A percentile compares a stretch with the other conserved stretches of the same genome.
Conservation (phyloP, 1,140 invertebrate genomes). For the Bombyx mandarina region DNA sequence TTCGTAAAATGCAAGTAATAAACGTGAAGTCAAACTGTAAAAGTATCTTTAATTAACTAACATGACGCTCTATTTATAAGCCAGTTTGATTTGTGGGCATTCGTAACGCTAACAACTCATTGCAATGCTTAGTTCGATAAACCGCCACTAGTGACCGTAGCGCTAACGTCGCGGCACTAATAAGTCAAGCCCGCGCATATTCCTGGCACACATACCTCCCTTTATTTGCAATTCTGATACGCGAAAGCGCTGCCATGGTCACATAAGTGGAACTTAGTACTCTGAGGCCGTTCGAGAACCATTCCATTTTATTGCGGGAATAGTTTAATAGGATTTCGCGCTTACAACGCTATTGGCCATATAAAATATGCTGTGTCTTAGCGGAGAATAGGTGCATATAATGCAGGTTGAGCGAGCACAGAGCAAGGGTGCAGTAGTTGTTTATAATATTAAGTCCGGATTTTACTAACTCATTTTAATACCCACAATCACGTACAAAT, state of each 20-base stretch:
- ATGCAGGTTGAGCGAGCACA: too few relatives aligned
- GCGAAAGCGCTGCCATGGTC: conserved; percentile 52
- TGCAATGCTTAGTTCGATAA: conserved; percentile 12
- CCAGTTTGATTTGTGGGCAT: too few relatives aligned
- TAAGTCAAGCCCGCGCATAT: conserved; percentile 31
- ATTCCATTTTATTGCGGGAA: conserved; percentile 53
- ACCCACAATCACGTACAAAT: too few relatives aligned
- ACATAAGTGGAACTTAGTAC: conserved; percentile 48
- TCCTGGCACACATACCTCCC: conserved; percentile 44
- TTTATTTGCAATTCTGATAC: conserved; percentile 64
- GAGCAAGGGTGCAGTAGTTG: too few relatives aligned
- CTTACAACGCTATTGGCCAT: conserved; percentile 48
- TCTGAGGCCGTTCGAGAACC: conserved; percentile 15
- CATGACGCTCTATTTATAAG: too few relatives aligned
- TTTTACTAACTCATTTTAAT: too few relatives aligned
- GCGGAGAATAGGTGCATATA: too few relatives aligned
- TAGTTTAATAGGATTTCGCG: conserved; percentile 50
- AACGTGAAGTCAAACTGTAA: too few relatives aligned
- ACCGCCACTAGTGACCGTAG: conserved; percentile 30
- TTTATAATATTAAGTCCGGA: too few relatives aligned
- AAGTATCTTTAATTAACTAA: too few relatives aligned
- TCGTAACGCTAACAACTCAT: too few relatives aligned
- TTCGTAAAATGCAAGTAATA: too few relatives aligned
- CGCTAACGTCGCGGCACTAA: conserved; percentile 30
- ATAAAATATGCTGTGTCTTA: conserved; percentile 32